Base-by-base conservation (phyloP, 2,888 invertebrate species). In the Sarcophaga caerulescens region DNA sequence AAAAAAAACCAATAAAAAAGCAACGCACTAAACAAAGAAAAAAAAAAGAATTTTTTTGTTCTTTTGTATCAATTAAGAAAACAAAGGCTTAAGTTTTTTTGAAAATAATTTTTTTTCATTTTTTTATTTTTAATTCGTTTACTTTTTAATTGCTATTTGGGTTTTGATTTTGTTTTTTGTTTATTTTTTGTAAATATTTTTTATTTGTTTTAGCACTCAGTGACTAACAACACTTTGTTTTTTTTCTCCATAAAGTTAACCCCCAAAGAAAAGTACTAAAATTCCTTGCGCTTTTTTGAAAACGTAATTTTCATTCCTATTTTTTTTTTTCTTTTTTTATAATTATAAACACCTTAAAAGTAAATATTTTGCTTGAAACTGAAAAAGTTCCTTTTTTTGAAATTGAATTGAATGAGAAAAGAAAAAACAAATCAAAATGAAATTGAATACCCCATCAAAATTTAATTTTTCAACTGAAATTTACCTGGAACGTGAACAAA, bases 391-490 rank as follows among this genome's bases (percentile, higher is more conserved):
- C 60, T 57, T 65, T 74, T 52, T 57, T 25, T 12, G 23, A 21
- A 52, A 52, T 14, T 14, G 52, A 14, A 52, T 14, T 4, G 17
- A 47, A 14, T 47, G 1, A n/a, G n/a, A n/a, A 52, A 14, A 52
- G 17, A 52, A 52, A 52, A 5, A 4, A 14, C 52, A 4, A 17
- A 52, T 52, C 35, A 35, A 35, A 35, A 35, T 35, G 35, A 52
- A 52, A 14, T 52, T 52, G 12, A 14, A 14, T 52, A 14, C 5
- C 5, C 12, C 1, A 14, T 17, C n/a, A 35, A 74, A 78, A 73
- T 83, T 81, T n/a, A 81, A 81, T 69, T 81, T 69, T 79, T 74
- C 47, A 88, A 89, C 90, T 89, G 89, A 90, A 90, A 89, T 90
- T 89, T 89, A 88, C 76, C 76, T 12, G 62, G 76, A 47, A 73